Conservation (phyloP, 35 echinoderm and acorn worm genomes). For the Chiridota heheva region DNA sequence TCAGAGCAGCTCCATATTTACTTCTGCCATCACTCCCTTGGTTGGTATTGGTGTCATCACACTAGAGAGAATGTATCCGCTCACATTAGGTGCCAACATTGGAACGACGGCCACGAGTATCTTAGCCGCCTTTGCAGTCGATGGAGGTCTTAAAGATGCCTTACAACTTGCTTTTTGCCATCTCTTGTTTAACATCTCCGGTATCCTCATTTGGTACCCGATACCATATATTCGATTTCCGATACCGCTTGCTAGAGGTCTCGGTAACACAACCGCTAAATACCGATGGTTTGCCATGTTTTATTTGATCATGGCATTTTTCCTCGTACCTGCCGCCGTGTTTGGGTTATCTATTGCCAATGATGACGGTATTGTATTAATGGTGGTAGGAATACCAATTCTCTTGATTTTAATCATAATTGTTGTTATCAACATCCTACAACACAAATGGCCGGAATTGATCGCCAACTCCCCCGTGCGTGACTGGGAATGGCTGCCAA, state of each 20-base stretch:
- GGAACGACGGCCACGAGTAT: conserved; percentile 88
- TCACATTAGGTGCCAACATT: conserved; percentile 91
- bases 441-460: conserved; percentile 51
- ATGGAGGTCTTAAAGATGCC: conserved; percentile 64
- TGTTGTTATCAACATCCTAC: conserved; percentile 69
- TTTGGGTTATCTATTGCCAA: conserved; percentile 85
- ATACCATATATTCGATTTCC: conserved; percentile 77
- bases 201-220: conserved; percentile 94
- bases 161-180: conserved; percentile 93
- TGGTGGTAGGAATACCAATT: conserved; percentile 48
- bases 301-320: conserved; percentile 87
- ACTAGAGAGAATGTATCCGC: conserved; percentile 85
- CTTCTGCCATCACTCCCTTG: conserved; percentile 55
- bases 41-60: conserved; percentile 59
- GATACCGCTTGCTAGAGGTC: conserved; percentile 65
- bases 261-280: conserved; percentile 93
- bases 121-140: conserved; percentile 74
- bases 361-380: conserved; percentile 27
- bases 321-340: conserved; percentile 56
- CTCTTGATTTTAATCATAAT: conserved; percentile 52
- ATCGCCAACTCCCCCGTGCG: conserved; percentile 49
- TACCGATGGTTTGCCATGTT: conserved; percentile 96
- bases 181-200: conserved; percentile 87
- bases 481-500: conserved; percentile 77
- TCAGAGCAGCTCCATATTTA: conserved; percentile 64